phyloP scores from a whole-genome alignment of 2,888 invertebrate genomes.

The Aleiodes leptofemur region DNA sequence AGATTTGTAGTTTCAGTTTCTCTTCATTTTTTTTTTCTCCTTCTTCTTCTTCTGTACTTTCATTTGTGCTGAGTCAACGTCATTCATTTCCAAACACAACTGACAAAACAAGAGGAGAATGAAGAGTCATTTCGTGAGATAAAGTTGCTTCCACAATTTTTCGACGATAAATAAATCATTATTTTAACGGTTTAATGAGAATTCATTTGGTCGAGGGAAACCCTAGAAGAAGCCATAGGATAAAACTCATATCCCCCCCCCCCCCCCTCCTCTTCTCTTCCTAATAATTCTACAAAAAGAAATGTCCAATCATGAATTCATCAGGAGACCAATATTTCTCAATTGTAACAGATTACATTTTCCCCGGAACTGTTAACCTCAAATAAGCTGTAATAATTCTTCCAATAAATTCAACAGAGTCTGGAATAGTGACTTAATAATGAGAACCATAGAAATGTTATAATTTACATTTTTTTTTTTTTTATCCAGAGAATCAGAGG shows the following conservation, averaged over 20 bases:
- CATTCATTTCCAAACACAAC: background rate
- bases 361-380: constrained; percentile 7
- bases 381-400: constrained; percentile 39
- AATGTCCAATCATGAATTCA: constrained; percentile 1
- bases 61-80: constrained; percentile 4
- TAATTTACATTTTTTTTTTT: constrained; percentile 31
- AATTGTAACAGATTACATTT: constrained; percentile 21
- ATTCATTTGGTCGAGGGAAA: too few species aligned
- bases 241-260: background rate
- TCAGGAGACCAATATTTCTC: constrained; percentile 34
- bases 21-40: background rate
- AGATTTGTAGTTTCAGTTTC: constrained; percentile 8
- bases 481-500: constrained; percentile 10
- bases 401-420: constrained; percentile 30
- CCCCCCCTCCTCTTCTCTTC: background rate
- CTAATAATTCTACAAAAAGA: background rate
- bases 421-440: constrained; percentile 1
- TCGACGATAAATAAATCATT: background rate
- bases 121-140: background rate
- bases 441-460: constrained; percentile 13
- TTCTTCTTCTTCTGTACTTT: background rate
- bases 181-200: too few species aligned
- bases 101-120: background rate
- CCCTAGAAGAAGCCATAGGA: background rate
- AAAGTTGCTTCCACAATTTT: background rate